phyloP scores from a whole-genome alignment of 1,140 invertebrate species.

The Drosophila chauvacae region DNA sequence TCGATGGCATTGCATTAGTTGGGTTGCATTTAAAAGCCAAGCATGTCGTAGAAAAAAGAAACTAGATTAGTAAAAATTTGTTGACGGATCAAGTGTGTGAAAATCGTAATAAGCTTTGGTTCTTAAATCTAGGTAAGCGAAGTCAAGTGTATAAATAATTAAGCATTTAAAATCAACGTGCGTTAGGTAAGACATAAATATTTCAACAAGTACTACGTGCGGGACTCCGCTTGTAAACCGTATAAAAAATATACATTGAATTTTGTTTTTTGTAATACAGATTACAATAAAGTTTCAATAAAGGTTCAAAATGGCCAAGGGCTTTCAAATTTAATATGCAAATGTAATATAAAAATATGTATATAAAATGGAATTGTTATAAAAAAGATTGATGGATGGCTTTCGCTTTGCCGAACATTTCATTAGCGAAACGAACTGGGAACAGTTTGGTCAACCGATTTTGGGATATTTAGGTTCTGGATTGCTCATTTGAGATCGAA shows the following conservation, averaged over 20 bases:
- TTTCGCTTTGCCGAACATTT: not conserved
- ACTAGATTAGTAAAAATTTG: conserved; percentile 84
- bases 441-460: not conserved
- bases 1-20: conserved; percentile 76
- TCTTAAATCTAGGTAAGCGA: conserved; percentile 38
- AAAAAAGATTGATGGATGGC: conserved; percentile 1
- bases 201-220: conserved; percentile 44
- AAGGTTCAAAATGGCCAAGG: conserved; percentile 32
- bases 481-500: conserved; percentile 36
- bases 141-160: conserved; percentile 31
- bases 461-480: not conserved
- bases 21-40: conserved; percentile 80
- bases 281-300: conserved; percentile 62
- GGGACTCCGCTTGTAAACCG: conserved; percentile 11
- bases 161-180: conserved; percentile 33
- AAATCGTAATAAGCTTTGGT: conserved; percentile 27
- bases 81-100: conserved; percentile 48
- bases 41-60: conserved; percentile 84
- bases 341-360: conserved; percentile 31
- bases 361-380: conserved; percentile 12
- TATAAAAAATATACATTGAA: not conserved
- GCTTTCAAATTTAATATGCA: conserved; percentile 56
- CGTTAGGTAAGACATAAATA: conserved; percentile 47
- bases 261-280: conserved; percentile 17
- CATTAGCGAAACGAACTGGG: not conserved